phyloP scores from a whole-genome alignment of 2,113 vertebrate genomes.

The Pteruthius melanotis region DNA sequence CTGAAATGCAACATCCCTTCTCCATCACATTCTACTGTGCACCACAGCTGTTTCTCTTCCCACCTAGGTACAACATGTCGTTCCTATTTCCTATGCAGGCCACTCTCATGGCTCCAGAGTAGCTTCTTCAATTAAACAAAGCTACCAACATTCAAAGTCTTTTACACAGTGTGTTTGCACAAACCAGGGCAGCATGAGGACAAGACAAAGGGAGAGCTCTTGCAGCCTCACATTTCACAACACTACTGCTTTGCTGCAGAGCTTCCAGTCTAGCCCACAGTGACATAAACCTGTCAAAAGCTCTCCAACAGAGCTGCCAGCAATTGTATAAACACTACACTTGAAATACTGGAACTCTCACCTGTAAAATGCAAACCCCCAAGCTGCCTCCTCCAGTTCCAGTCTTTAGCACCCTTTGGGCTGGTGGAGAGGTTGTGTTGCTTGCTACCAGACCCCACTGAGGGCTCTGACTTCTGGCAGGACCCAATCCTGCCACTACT shows the following conservation, averaged over 20 bases:
- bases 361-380: neutral
- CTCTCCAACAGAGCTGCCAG: neutral
- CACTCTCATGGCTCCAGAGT: neutral
- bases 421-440: neutral
- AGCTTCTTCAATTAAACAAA: neutral
- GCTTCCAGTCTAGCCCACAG: neutral
- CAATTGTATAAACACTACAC: neutral
- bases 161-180: neutral
- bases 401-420: neutral
- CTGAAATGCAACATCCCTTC: neutral
- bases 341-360: neutral
- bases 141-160: neutral
- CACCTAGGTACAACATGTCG: too few relatives aligned
- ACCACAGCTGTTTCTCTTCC: neutral
- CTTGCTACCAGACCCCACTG: accelerated
- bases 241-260: neutral
- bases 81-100: neutral
- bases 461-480: neutral
- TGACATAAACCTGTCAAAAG: neutral
- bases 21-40: neutral
- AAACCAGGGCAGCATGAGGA: neutral
- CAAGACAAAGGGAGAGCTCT: neutral
- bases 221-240: neutral
- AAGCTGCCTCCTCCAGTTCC: neutral
- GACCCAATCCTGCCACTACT: neutral